Percentiles rank a stretch among this genome's conserved stretches.
Conservation (phyloP, 2,888 invertebrate species). For the Drosophila anomalata region DNA sequence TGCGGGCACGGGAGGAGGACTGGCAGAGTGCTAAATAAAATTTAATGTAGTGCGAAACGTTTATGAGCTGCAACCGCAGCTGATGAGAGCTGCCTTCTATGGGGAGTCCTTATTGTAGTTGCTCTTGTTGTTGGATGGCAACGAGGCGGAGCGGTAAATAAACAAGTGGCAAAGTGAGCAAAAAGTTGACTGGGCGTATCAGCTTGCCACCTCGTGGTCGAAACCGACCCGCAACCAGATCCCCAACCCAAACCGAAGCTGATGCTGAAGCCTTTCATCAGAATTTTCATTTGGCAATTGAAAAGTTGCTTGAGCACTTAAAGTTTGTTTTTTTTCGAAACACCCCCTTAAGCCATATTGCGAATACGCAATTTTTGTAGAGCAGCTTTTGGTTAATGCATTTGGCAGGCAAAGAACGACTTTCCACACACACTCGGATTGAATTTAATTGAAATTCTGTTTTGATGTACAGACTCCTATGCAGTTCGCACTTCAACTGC, state of each 20-base stretch:
- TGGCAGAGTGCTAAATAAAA: slow-evolving; percentile 70
- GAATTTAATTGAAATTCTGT: slow-evolving; percentile 53
- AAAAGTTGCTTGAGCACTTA: slow-evolving; percentile 53
- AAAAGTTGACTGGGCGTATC: slow-evolving; percentile 55
- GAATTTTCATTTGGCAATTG: slow-evolving; percentile 63
- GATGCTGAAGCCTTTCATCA: slow-evolving; percentile 11
- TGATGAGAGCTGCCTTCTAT: slow-evolving; percentile 49
- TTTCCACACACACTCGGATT: slow-evolving; percentile 19
- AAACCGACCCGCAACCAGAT: background rate
- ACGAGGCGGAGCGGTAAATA: slow-evolving; percentile 74
- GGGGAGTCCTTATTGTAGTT: slow-evolving; percentile 14
- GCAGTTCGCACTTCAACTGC: slow-evolving; percentile 41
- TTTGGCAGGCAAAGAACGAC: slow-evolving; percentile 19
- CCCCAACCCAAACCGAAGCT: background rate
- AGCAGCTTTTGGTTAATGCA: slow-evolving; percentile 36
- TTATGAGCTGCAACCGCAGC: slow-evolving; percentile 77
- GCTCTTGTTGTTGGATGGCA: slow-evolving; percentile 30
- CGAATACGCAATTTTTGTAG: slow-evolving; percentile 49
- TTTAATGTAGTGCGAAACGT: slow-evolving; percentile 79
- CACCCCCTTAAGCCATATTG: slow-evolving; percentile 23
- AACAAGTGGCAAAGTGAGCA: slow-evolving; percentile 74
- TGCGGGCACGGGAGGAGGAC: slow-evolving; percentile 52
- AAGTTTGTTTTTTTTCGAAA: slow-evolving; percentile 27
- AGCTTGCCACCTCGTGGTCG: background rate
- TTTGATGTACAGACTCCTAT: slow-evolving; percentile 19